Conservation (phyloP, 2,797 vertebrate species). For the Sarcoramphus papa region DNA sequence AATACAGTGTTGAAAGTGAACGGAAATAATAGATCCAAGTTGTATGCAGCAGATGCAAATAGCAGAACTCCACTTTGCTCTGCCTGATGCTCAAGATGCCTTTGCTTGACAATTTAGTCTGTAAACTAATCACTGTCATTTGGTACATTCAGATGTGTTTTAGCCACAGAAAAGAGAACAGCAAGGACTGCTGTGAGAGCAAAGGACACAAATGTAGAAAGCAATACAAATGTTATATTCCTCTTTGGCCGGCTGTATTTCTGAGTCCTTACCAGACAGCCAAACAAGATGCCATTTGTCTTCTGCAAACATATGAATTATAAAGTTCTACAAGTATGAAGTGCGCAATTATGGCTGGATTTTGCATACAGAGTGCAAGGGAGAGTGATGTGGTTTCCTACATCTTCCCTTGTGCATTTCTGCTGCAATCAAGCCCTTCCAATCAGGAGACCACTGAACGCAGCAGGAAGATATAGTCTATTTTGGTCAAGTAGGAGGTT, state of each 20-base stretch:
- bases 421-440: background rate
- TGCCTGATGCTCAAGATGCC: background rate
- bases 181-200: background rate
- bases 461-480: slow-evolving; percentile 26
- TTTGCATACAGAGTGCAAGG: background rate
- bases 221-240: background rate
- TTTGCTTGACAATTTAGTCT: slow-evolving; percentile 25
- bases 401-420: background rate
- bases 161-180: background rate
- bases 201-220: background rate
- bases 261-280: background rate
- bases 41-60: background rate
- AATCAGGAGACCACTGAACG: background rate
- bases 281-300: background rate
- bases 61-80: background rate
- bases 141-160: background rate
- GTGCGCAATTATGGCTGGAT: background rate
- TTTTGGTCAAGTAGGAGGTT: slow-evolving; percentile 28
- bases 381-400: background rate
- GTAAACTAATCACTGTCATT: slow-evolving; percentile 12
- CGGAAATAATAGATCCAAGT: background rate
- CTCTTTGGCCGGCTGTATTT: background rate
- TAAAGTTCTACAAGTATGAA: background rate
- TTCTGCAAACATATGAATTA: background rate
- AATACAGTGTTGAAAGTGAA: background rate